Conservation (phyloP, 2,797 vertebrate genomes). For the Hemibagrus guttatus region DNA sequence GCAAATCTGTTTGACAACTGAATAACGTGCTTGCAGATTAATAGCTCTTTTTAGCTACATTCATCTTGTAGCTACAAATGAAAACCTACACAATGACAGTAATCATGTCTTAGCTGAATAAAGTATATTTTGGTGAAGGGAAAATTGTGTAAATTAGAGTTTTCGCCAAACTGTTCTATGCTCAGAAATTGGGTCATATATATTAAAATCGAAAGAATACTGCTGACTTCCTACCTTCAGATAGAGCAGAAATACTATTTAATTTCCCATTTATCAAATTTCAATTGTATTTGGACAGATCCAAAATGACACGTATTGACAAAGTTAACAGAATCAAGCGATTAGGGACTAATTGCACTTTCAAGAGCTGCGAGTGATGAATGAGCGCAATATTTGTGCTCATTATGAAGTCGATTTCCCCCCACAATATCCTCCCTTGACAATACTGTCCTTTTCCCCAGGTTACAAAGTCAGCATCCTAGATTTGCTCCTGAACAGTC, state of each 20-base stretch:
- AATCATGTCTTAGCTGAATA: background rate
- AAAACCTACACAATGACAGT: background rate
- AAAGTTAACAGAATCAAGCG: constrained; percentile 28
- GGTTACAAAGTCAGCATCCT: constrained; percentile 79
- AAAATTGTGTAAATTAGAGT: background rate
- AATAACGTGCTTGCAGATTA: background rate
- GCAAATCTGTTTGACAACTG: background rate
- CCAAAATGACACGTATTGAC: constrained; percentile 32
- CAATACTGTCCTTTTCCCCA: constrained; percentile 68
- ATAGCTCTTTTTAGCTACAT: background rate
- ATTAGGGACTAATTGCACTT: constrained; percentile 44
- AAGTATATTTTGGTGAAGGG: background rate
- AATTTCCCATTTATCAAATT: constrained; percentile 47
- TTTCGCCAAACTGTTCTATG: background rate
- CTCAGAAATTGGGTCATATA: background rate
- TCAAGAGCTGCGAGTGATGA: constrained; percentile 58
- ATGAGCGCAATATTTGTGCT: constrained; percentile 66
- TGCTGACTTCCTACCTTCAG: background rate
- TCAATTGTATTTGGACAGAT: constrained; percentile 21
- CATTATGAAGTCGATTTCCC: constrained; percentile 57
- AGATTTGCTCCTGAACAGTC: constrained; percentile 70
- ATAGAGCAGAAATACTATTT: constrained; percentile 33
- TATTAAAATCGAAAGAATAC: background rate
- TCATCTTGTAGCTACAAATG: background rate
- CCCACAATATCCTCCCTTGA: constrained; percentile 23